Percentiles rank a stretch among this genome's conserved stretches.
Conservation (phyloP, 1,140 invertebrate genomes). For the Steinernema feltiae region DNA sequence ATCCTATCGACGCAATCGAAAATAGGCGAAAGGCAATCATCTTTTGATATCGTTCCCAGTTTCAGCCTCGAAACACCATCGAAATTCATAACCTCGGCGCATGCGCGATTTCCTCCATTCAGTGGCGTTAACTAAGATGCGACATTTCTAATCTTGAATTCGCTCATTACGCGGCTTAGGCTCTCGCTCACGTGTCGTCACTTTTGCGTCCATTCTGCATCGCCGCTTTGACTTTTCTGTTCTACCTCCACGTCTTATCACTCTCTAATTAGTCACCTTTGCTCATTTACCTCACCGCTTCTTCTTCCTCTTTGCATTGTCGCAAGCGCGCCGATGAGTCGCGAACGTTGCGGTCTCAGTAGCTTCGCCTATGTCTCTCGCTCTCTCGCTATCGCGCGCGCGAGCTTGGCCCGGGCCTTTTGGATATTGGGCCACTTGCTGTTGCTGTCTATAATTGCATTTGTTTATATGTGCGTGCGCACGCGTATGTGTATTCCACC, state of each 20-base stretch:
- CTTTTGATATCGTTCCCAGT: neutral
- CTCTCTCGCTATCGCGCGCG: neutral
- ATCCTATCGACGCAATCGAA: slow-evolving; percentile 1
- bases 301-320: neutral
- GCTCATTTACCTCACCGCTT: neutral
- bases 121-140: neutral
- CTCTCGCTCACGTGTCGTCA: neutral
- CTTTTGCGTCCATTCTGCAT: neutral
- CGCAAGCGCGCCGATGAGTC: neutral
- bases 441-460: slow-evolving; percentile 15
- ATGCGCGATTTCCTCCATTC: too few species aligned
- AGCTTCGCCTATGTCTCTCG: neutral
- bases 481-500: neutral
- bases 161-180: too few species aligned
- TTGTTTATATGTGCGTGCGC: slow-evolving; percentile 10
- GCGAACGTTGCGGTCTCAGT: neutral
- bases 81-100: neutral
- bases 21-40: slow-evolving; percentile 9
- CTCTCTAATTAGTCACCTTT: neutral
- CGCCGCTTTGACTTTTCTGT: neutral
- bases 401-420: slow-evolving; percentile 10
- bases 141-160: neutral
- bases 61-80: neutral
- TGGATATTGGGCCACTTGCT: slow-evolving; percentile 8
- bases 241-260: neutral